Evolutionary conservation across 2,888 invertebrate species (phyloP).

Genomic region (Phania funesta): DNA sequence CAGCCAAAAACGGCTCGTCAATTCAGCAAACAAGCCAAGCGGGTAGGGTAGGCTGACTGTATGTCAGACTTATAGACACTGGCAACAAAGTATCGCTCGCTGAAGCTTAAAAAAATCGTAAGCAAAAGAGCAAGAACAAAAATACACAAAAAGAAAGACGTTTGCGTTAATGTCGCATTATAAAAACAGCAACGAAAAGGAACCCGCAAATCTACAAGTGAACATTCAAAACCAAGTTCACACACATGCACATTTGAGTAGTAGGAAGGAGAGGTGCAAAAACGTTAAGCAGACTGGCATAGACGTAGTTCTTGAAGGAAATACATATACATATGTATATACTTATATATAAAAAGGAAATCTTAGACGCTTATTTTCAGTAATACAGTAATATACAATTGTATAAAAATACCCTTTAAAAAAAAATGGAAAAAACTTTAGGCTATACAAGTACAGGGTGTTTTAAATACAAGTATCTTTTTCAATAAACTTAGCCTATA

Average conservation of each 20-base stretch:
- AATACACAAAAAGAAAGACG: too few relatives aligned
- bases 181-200: slow-evolving; percentile 17
- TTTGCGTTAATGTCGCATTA: slow-evolving; percentile 49
- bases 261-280: slow-evolving; percentile 32
- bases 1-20: slow-evolving; percentile 38
- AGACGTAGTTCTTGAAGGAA: too few relatives aligned
- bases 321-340: too few relatives aligned
- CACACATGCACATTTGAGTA: not conserved
- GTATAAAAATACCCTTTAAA: not conserved
- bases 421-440: too few relatives aligned
- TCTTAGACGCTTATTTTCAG: not conserved
- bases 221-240: not conserved
- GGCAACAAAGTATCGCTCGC: slow-evolving; percentile 9
- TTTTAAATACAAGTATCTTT: too few relatives aligned
- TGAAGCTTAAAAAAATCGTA: slow-evolving; percentile 12
- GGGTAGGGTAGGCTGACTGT: not conserved
- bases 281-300: slow-evolving; percentile 28
- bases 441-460: too few relatives aligned
- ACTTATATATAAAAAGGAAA: not conserved
- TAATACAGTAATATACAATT: not conserved
- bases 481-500: too few relatives aligned
- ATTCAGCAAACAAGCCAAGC: slow-evolving; percentile 32
- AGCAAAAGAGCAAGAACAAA: slow-evolving; percentile 28
- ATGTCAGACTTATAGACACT: not conserved
- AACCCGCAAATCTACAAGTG: slow-evolving; percentile 32